Evolutionary conservation across 2,888 invertebrate genomes (phyloP), one percentile per base, ranked within the genome.

Genomic region (Cremastinae sp.): DNA sequence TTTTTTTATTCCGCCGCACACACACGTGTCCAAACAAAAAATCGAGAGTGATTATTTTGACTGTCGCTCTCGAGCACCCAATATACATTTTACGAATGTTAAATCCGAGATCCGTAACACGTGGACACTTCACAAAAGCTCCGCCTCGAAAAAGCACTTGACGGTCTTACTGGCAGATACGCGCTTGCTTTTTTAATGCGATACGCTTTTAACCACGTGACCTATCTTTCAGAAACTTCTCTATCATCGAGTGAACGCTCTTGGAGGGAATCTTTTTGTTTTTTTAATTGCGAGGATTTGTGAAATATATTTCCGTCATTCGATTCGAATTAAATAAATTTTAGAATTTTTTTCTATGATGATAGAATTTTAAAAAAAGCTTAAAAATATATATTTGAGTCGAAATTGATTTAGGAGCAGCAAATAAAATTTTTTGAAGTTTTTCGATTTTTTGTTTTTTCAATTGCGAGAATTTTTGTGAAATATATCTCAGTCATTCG

Each of bases 131-230:
- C 28, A n/a, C 18, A 43, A 10, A 49, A 58, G 49, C 37, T 20
- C 55, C 53, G 43, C 28, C 58, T 68, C 55, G 66, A 28, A n/a
- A 22, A 10, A 58, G 47, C 56, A 22, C 56, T 68, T 18, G 68
- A 58, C 5, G 35, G 56, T 66, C 58, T 49, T 28, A 43, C 47
- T 39, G 58, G 58, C 56, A 68, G 56, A 28, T 28, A 28, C 28
- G 28, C 22, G 68, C 20, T 66, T 18, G 28, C 8, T 22, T 56
- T 58, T 68, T 45, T 56, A 35, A 35, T 12, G 10, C n/a, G 28
- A 66, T 58, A 55, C 22, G 5, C 37, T 58, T 56, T n/a, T 18
- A 16, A 28, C 12, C 68, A 58, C 49, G 56, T 58, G 56, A 58
- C 28, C 41, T 5, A 16, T 41, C 10, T 16, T 47, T 35, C 18